These are phyloP conservation scores for Oxyteleia sp. DNA, from an alignment of 2,888 invertebrate species.

Conservation along the genomic window DNA sequence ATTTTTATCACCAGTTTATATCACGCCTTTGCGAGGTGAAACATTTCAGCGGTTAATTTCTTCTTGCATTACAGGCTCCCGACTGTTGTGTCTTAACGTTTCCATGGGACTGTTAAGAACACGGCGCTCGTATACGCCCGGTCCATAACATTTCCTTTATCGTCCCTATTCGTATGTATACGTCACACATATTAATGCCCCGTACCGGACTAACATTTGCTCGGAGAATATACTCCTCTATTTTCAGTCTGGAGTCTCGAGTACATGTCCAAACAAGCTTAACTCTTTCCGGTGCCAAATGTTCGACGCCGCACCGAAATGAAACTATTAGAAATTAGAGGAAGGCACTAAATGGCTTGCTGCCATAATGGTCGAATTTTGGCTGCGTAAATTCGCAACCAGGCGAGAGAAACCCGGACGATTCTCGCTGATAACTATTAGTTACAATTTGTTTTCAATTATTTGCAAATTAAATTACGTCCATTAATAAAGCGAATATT, in stretches of 20 bases:
- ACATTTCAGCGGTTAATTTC: constrained; percentile 43
- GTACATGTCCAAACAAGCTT: constrained; percentile 42
- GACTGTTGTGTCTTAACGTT: constrained; percentile 10
- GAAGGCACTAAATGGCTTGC: constrained; percentile 39
- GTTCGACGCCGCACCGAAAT: constrained; percentile 37
- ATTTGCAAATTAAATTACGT: constrained; percentile 39
- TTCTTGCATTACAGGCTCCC: constrained; percentile 17
- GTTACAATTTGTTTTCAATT: constrained; percentile 57
- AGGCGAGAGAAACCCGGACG: constrained; percentile 1
- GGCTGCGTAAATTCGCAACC: constrained; percentile 11
- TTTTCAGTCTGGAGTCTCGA: constrained; percentile 4
- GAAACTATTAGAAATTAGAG: constrained; percentile 64
- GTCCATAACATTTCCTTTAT: constrained; percentile 42
- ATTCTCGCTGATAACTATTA: constrained; percentile 29
- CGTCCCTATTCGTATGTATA: constrained; percentile 13
- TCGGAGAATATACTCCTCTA: neutral
- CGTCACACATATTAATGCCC: constrained; percentile 29
- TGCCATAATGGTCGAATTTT: constrained; percentile 55
- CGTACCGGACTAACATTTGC: constrained; percentile 8
- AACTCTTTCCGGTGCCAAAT: constrained; percentile 61
- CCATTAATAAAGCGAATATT: constrained; percentile 12
- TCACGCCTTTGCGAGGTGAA: constrained; percentile 33
- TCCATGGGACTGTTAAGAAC: constrained; percentile 29
- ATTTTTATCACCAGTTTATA: constrained; percentile 36
- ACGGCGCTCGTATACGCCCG: constrained; percentile 8